phyloP scores from a whole-genome alignment of 1,140 invertebrate species.

The Drosophila miranda region DNA sequence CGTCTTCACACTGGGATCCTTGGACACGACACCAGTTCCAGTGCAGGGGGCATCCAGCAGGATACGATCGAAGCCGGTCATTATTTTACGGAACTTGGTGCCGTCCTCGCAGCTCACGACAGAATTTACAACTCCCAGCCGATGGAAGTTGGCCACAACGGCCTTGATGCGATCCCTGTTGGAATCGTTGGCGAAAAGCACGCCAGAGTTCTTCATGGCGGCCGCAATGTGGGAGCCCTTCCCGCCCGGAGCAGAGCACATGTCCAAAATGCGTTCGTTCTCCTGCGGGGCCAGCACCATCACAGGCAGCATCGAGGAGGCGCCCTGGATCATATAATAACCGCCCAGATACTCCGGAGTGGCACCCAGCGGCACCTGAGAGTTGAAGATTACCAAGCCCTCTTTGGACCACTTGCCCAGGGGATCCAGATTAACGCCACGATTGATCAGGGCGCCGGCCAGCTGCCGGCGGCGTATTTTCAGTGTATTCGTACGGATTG shows the following conservation, averaged over 20 bases:
- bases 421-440: slow-evolving; percentile 99
- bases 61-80: slow-evolving; percentile 97
- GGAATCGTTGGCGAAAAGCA: slow-evolving; percentile 98
- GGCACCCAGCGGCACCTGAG: slow-evolving; percentile 98
- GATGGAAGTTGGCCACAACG: slow-evolving; percentile 97
- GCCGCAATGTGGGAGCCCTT: slow-evolving; percentile 99
- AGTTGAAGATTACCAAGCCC: slow-evolving; percentile 97
- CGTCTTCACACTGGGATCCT: slow-evolving; percentile 97
- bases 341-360: slow-evolving; percentile 99
- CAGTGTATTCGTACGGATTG: slow-evolving; percentile 97
- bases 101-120: slow-evolving; percentile 96
- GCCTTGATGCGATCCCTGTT: slow-evolving; percentile 96
- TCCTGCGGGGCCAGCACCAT: slow-evolving; percentile 98
- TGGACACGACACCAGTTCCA: slow-evolving; percentile 99
- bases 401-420: slow-evolving; percentile 99
- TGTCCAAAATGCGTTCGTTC: slow-evolving; percentile 97
- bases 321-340: slow-evolving; percentile 99
- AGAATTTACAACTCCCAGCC: slow-evolving; percentile 97
- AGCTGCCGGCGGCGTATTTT: slow-evolving; percentile 97
- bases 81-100: slow-evolving; percentile 91
- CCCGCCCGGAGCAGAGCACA: slow-evolving; percentile 98
- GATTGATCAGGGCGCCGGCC: slow-evolving; percentile 95
- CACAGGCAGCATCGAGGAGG: slow-evolving; percentile 97
- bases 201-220: slow-evolving; percentile 99
- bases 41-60: slow-evolving; percentile 99